Conservation (phyloP, 1,140 invertebrate species). For the Octopus bimaculoides region DNA sequence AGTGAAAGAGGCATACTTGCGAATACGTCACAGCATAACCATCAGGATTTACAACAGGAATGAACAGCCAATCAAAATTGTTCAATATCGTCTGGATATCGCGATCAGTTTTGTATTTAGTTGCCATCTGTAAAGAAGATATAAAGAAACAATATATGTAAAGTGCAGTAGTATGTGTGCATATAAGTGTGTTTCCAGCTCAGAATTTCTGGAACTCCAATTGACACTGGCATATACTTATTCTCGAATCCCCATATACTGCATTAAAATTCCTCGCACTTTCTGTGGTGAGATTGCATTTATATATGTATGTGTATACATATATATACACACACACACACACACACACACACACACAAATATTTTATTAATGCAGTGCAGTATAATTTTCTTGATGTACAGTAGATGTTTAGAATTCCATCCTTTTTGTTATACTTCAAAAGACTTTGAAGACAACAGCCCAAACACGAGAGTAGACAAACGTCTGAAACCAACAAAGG, state of each 20-base stretch:
- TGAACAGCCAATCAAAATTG: not conserved
- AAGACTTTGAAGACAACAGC: not conserved
- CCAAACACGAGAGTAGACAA: not conserved
- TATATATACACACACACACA: no score
- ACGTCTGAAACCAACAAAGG: not conserved
- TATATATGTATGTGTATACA: no score
- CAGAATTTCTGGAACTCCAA: not conserved
- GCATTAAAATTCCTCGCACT: not conserved
- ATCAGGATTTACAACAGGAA: not conserved
- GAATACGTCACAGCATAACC: not conserved
- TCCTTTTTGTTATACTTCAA: not conserved
- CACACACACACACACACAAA: not conserved
- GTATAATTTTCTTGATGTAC: not conserved
- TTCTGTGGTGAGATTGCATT: not conserved
- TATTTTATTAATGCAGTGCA: not conserved
- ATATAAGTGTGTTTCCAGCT: not conserved
- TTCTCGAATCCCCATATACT: no score
- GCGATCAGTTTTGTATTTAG: not conserved
- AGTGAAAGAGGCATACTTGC: no score
- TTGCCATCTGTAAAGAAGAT: not conserved
- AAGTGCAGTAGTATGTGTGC: not conserved
- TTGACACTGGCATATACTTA: not conserved
- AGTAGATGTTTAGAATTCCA: not conserved
- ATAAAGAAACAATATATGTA: not conserved
- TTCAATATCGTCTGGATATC: not conserved